phyloP scores from a whole-genome alignment of 2,888 invertebrate species.

The Campopleginae sp. region DNA sequence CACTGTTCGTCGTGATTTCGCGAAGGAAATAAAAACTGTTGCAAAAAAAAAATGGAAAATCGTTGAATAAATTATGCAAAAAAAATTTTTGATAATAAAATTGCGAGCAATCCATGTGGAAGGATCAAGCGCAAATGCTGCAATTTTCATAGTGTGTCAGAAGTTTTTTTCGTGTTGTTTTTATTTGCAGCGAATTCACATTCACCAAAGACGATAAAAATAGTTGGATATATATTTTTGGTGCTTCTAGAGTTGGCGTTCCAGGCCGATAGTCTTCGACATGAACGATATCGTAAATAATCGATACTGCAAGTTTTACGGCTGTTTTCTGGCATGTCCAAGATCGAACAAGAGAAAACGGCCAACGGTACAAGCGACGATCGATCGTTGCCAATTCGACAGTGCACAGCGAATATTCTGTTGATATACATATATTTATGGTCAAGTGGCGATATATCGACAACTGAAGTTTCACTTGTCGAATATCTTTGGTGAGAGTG shows the following conservation, averaged over 20 bases:
- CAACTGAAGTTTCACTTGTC: constrained; percentile 78
- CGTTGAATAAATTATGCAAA: background rate
- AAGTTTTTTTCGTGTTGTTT: background rate
- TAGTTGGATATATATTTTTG: background rate
- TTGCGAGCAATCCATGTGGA: background rate
- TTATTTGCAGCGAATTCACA: background rate
- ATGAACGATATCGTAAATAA: constrained; percentile 55
- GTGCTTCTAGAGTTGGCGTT: constrained; percentile 32
- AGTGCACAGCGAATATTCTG: constrained; percentile 48
- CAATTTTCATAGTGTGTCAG: background rate
- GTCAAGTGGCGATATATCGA: constrained; percentile 7
- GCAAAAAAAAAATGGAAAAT: background rate
- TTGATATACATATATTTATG: background rate
- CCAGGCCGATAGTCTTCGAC: constrained; percentile 47
- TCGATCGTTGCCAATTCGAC: constrained; percentile 66
- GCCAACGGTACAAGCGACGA: constrained; percentile 56
- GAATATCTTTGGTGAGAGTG: constrained; percentile 82
- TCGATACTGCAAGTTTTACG: constrained; percentile 60
- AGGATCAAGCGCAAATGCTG: background rate
- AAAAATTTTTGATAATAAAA: background rate
- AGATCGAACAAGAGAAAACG: constrained; percentile 56
- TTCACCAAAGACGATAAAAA: background rate
- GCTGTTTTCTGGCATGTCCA: constrained; percentile 43
- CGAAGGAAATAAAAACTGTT: background rate
- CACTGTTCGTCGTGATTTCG: background rate